phyloP scores from a whole-genome alignment of 2,113 vertebrate species.

The Arvicanthis niloticus region DNA sequence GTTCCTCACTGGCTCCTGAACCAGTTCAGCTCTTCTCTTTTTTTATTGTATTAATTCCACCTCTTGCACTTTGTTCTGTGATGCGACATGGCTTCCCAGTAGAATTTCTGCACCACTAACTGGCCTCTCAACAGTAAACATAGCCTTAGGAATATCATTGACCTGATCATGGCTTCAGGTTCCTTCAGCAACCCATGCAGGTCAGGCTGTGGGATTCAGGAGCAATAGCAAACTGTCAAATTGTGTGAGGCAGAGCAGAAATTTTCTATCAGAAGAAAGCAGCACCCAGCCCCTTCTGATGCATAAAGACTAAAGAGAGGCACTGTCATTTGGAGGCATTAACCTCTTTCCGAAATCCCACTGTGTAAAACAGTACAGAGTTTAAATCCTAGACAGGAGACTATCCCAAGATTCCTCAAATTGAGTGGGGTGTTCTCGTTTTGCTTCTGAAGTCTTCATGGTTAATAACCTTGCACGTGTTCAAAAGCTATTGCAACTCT shows the following conservation, averaged over 20 bases:
- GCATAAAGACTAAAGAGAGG: neutral
- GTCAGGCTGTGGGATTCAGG: neutral
- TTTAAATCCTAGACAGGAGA: neutral
- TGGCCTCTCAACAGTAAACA: conserved; percentile 38
- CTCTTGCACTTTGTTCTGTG: conserved; percentile 44
- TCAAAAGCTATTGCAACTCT: neutral
- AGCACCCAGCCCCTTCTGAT: neutral
- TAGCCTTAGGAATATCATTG: neutral
- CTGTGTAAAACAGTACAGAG: neutral
- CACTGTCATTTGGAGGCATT: neutral
- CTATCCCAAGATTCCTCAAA: neutral
- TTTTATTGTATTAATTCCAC: conserved; percentile 55
- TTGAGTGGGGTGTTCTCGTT: neutral
- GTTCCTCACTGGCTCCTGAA: neutral
- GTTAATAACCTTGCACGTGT: neutral
- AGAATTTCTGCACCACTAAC: conserved; percentile 53
- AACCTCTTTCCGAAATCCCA: conserved; percentile 3
- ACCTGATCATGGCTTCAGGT: neutral
- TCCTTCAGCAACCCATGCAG: neutral
- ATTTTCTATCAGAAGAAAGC: neutral
- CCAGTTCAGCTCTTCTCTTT: neutral
- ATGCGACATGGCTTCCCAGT: conserved; percentile 26
- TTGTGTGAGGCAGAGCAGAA: neutral
- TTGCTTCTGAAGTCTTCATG: neutral
- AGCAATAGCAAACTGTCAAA: neutral